These are phyloP conservation scores for Avahi laniger DNA, from an alignment of 2,797 vertebrate genomes.

Conservation along the genomic window DNA sequence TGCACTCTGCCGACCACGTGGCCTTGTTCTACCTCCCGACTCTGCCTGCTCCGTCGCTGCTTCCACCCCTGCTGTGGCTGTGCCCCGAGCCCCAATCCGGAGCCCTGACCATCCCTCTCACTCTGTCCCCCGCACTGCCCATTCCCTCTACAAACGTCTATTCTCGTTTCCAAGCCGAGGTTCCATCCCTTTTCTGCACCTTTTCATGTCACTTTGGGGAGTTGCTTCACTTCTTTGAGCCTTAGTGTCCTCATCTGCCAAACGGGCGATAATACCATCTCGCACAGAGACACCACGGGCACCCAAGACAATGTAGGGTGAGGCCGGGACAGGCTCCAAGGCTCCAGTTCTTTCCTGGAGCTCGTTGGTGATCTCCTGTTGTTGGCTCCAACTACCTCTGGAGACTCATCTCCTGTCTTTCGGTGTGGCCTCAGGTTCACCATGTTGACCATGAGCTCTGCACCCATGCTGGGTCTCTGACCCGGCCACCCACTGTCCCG, in stretches of 20 bases:
- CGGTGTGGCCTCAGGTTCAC: neutral
- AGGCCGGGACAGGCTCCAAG: neutral
- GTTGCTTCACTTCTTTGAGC: neutral
- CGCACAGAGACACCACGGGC: neutral
- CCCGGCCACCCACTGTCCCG: neutral
- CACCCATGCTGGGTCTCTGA: neutral
- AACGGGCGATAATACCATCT: neutral
- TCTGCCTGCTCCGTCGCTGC: neutral
- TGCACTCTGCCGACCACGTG: neutral
- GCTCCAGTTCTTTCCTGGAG: neutral
- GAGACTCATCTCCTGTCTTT: neutral
- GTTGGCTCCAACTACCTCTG: neutral
- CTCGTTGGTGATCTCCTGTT: neutral
- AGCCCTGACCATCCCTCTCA: neutral
- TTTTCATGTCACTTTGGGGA: neutral
- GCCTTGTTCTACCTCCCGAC: neutral
- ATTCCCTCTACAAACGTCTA: neutral
- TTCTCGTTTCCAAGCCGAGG: neutral
- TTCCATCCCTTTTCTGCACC: neutral
- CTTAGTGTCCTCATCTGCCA: neutral
- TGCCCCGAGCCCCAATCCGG: too few species aligned
- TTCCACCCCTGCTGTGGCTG: neutral
- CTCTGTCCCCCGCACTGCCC: neutral
- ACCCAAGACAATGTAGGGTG: accelerated
- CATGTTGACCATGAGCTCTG: neutral